A percentile compares a stretch with the other conserved stretches of the same genome.
phyloP scores from a whole-genome alignment of 2,797 vertebrate species.

The Peromyscus aztecus region DNA sequence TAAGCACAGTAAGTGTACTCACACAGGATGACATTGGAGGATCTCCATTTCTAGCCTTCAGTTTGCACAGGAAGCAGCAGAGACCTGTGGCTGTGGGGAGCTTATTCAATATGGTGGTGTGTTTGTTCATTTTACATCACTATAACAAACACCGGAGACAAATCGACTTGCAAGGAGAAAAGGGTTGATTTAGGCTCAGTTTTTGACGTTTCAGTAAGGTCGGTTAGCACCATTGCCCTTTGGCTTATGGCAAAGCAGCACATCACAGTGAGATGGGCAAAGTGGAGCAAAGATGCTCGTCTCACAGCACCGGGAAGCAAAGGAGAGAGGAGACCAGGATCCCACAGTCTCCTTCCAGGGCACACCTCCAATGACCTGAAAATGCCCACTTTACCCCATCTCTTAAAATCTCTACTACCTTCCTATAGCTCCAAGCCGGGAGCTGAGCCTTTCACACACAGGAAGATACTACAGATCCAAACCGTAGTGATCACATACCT shows the following conservation, averaged over 20 bases:
- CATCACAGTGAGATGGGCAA: no score
- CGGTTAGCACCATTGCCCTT: background rate
- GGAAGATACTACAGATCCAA: background rate
- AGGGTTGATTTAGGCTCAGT: background rate
- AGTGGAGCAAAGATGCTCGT: background rate
- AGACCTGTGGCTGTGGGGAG: no score
- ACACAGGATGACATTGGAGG: no score
- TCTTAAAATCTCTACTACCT: background rate
- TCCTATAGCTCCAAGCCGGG: background rate
- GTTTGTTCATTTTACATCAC: background rate
- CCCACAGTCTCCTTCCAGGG: background rate
- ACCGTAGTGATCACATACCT: rapidly evolving
- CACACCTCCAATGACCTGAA: no score
- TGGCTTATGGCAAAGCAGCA: background rate
- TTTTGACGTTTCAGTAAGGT: background rate
- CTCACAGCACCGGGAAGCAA: background rate
- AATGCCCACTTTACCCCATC: background rate
- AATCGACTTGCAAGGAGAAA: background rate
- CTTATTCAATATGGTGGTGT: no score
- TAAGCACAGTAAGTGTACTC: rapidly evolving
- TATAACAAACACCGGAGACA: background rate
- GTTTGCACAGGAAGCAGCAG: background rate
- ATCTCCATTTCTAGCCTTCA: background rate
- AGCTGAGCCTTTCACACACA: background rate
- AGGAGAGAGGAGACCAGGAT: background rate